phyloP scores from a whole-genome alignment of 35 echinoderm and acorn worm genomes.

The Apostichopus japonicus region DNA sequence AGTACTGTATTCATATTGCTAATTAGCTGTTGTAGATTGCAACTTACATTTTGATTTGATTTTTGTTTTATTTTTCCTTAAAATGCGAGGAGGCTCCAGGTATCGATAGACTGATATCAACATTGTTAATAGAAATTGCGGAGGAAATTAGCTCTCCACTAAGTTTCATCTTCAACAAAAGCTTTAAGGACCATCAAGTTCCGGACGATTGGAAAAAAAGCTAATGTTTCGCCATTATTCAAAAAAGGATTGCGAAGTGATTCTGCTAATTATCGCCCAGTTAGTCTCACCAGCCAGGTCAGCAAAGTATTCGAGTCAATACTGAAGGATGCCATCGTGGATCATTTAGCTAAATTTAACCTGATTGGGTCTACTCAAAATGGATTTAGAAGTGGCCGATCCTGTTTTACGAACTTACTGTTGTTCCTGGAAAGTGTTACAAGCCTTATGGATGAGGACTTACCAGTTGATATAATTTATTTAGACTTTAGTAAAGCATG shows the following conservation, averaged over 20 bases:
- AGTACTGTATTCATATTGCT: no score
- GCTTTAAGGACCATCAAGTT: background rate
- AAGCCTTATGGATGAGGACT: constrained; percentile 27
- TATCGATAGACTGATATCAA: no score
- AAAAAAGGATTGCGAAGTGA: background rate
- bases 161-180: no score
- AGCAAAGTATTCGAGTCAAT: background rate
- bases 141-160: no score
- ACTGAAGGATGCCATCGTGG: background rate
- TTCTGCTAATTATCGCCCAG: background rate
- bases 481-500: constrained; percentile 31
- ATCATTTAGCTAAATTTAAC: background rate
- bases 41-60: no score
- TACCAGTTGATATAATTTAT: constrained; percentile 5
- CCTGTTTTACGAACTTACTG: constrained; percentile 8
- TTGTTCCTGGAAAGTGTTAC: background rate
- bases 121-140: no score
- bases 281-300: background rate
- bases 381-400: constrained; percentile 17
- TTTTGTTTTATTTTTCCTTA: no score
- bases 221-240: constrained; percentile 3
- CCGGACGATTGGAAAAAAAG: background rate
- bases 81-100: no score
- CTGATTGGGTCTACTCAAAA: background rate
- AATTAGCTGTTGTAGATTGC: no score